phyloP scores from a whole-genome alignment of 2,113 vertebrate species.

The Myxocyprinus asiaticus region DNA sequence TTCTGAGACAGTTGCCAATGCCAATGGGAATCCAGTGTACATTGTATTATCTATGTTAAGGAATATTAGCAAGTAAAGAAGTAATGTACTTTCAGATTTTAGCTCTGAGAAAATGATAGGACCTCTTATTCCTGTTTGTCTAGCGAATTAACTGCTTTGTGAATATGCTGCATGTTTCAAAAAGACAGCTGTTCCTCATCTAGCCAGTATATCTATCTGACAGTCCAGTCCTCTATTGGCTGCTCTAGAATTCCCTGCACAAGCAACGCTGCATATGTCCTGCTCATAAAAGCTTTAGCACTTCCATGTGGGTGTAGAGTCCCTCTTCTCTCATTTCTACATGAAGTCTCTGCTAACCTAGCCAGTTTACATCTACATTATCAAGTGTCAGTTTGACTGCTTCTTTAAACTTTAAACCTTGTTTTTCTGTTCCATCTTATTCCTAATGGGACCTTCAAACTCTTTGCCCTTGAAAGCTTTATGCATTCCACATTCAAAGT shows the following conservation, averaged over 20 bases:
- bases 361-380: slow-evolving; percentile 44
- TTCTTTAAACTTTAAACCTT: slow-evolving; percentile 32
- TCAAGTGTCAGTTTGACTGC: slow-evolving; percentile 47
- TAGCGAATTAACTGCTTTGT: slow-evolving; percentile 31
- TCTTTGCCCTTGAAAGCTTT: slow-evolving; percentile 41
- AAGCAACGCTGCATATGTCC: slow-evolving; percentile 36
- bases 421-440: neutral
- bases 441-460: neutral
- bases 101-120: neutral
- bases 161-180: slow-evolving; percentile 28
- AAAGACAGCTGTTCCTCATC: slow-evolving; percentile 59
- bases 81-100: neutral
- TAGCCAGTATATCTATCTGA: slow-evolving; percentile 42
- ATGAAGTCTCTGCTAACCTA: slow-evolving; percentile 37
- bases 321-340: slow-evolving; percentile 43
- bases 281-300: slow-evolving; percentile 48
- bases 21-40: neutral
- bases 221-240: slow-evolving; percentile 14
- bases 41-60: neutral
- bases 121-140: slow-evolving; percentile 36
- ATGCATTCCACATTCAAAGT: neutral
- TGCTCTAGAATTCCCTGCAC: slow-evolving; percentile 44
- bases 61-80: too few relatives aligned
- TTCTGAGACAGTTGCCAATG: neutral
- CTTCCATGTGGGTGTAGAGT: slow-evolving; percentile 50